Evolutionary conservation across 2,113 vertebrate genomes (phyloP).

Genomic region (Peromyscus maniculatus): DNA sequence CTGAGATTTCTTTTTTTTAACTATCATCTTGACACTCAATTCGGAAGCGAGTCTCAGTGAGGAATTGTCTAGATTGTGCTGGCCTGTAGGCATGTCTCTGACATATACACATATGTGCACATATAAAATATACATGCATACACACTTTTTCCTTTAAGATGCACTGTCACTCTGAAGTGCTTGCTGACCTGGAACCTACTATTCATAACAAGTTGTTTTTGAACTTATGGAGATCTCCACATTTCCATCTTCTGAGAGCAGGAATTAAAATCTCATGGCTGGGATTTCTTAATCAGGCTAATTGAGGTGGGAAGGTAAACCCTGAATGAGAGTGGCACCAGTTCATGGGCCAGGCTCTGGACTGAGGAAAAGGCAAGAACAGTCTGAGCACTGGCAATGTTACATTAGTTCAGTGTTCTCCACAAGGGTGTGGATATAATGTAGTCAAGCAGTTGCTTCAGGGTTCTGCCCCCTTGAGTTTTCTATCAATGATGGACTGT

Average conservation of each 20-base stretch:
- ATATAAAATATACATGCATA: no score
- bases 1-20: background rate
- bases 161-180: background rate
- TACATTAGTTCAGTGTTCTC: background rate
- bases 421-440: background rate
- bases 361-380: background rate
- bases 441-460: background rate
- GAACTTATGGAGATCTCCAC: background rate
- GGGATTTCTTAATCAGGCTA: background rate
- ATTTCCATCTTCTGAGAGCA: background rate
- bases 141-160: background rate
- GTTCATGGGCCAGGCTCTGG: background rate
- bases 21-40: background rate
- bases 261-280: background rate
- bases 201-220: background rate
- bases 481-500: background rate
- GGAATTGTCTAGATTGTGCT: background rate
- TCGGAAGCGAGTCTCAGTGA: background rate
- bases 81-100: background rate
- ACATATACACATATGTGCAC: no score
- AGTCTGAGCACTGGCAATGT: no score
- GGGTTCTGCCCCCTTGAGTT: background rate
- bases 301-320: background rate
- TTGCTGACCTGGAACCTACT: background rate
- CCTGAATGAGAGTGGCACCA: background rate